Percentiles rank a stretch among this genome's conserved stretches.
Evolutionary conservation across 2,797 vertebrate genomes (phyloP).

Genomic region (Xyrichtys novacula): DNA sequence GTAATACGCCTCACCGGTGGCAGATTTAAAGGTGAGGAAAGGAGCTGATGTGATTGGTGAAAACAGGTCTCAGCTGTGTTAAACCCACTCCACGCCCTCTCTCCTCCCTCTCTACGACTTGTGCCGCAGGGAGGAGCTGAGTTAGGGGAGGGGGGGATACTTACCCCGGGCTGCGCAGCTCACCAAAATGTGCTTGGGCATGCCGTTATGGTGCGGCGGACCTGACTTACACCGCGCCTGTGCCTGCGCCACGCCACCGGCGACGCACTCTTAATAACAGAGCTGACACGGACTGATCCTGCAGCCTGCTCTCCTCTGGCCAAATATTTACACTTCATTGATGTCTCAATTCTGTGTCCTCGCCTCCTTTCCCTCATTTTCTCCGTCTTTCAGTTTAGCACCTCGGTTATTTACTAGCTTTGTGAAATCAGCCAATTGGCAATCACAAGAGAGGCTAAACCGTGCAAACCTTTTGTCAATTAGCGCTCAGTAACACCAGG

Average conservation of each 20-base stretch:
- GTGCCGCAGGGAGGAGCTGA: too few relatives aligned
- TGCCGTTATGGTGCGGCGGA: too few relatives aligned
- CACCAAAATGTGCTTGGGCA: too few relatives aligned
- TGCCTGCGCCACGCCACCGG: too few relatives aligned
- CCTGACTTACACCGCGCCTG: background rate
- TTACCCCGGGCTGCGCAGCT: too few relatives aligned
- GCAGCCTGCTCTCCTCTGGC: background rate
- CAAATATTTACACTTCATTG: constrained; percentile 18
- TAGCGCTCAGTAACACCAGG: constrained; percentile 50
- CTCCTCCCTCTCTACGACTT: too few relatives aligned
- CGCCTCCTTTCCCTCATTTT: background rate
- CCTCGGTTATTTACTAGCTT: constrained; percentile 46
- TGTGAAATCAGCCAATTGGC: constrained; percentile 62
- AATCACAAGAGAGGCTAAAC: constrained; percentile 51
- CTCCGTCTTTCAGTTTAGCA: constrained; percentile 27
- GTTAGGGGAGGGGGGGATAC: too few relatives aligned
- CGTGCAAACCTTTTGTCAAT: constrained; percentile 66
- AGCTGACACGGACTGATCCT: constrained; percentile 21
- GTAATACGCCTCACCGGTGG: too few relatives aligned
- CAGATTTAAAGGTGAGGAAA: too few relatives aligned
- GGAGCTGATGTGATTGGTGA: too few relatives aligned
- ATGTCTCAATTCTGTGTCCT: constrained; percentile 4
- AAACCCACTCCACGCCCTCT: too few relatives aligned
- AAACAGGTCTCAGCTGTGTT: too few relatives aligned
- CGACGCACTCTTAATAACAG: constrained; percentile 18